A percentile compares a stretch with the other conserved stretches of the same genome.
These are phyloP conservation scores for Paratrypauchen microcephalus DNA, from an alignment of 2,797 vertebrate genomes.

Conservation along the genomic window DNA sequence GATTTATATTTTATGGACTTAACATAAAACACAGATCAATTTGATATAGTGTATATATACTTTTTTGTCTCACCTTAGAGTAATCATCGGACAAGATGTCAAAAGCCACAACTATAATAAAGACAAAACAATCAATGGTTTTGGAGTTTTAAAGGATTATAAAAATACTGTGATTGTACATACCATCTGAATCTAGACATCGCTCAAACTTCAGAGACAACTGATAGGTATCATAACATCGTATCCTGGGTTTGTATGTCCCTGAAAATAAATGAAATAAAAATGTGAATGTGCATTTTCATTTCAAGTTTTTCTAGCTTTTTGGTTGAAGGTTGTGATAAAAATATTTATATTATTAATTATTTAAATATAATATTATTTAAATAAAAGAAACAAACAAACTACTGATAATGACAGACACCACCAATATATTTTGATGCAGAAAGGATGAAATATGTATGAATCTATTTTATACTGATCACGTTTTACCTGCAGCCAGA, in stretches of 20 bases:
- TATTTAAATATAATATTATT: too few relatives aligned
- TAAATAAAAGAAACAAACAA: background rate
- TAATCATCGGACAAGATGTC: constrained; percentile 98
- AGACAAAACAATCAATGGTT: constrained; percentile 21
- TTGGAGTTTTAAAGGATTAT: background rate
- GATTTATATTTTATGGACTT: background rate
- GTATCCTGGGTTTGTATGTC: constrained; percentile 94
- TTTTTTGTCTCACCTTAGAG: constrained; percentile 86
- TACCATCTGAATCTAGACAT: constrained; percentile 94
- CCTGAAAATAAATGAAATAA: constrained; percentile 69
- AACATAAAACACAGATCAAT: background rate
- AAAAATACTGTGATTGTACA: constrained; percentile 27
- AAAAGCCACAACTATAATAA: constrained; percentile 88
- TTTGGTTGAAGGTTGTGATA: background rate
- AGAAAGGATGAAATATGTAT: background rate
- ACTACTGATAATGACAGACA: background rate
- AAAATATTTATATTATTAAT: background rate
- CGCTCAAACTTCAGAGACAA: constrained; percentile 97
- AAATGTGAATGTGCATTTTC: background rate
- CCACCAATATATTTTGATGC: too few relatives aligned
- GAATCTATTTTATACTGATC: background rate
- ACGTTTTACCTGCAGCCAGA: constrained; percentile 87
- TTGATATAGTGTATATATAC: background rate
- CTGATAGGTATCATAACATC: constrained; percentile 95
- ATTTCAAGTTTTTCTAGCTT: background rate